Evolutionary conservation across 2,888 invertebrate genomes (phyloP), one percentile per base, ranked within the genome.

Genomic region (Yponomeuta plumbellus): DNA sequence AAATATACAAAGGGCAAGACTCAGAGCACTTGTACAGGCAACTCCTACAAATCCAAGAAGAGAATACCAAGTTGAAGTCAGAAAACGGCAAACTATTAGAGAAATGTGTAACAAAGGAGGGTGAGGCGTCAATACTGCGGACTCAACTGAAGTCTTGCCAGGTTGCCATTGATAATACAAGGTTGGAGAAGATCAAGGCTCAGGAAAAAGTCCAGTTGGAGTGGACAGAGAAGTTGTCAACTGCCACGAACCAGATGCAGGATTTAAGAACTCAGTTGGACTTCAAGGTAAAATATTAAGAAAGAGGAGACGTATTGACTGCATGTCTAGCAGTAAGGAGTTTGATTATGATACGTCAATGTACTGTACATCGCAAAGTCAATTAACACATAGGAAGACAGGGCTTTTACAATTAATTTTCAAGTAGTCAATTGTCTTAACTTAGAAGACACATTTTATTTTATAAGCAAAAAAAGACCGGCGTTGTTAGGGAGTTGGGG

Each of bases 111-210:
- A 92, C 91, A 0, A 93, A 93, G 72, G 92, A 92, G 73, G 93
- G 92, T 0, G 93, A 93, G 75, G 90, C 92, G 0, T 86, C 92
- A 6, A 92, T 93, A 72, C 76, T 93, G 67, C 79, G 93, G 17
- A 86, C 86, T 2, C 93, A 93, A 75, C 73, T 93, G 66, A 91
- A 92, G 70, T 84, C 88, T 34, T 84, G 84, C 66, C 92, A 91
- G 71, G 73, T 78, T 0, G 81, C 87, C 0, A 81, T 85, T 13
- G 91, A 92, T 68, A 84, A 81, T 72, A 92, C 88, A 0, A 74
- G 88, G 61, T 67, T 90, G 68, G 90, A 92, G 62, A 85, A 85
- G 69, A 80, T 91, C 0, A 86, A 85, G 67, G 81, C 81, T 40
- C 86, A 88, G 66, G 91, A 92, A 70, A 86, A 86, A 71, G 84